Evolutionary conservation across 2,113 vertebrate species (phyloP).

Genomic region (Hemicordylus capensis): DNA sequence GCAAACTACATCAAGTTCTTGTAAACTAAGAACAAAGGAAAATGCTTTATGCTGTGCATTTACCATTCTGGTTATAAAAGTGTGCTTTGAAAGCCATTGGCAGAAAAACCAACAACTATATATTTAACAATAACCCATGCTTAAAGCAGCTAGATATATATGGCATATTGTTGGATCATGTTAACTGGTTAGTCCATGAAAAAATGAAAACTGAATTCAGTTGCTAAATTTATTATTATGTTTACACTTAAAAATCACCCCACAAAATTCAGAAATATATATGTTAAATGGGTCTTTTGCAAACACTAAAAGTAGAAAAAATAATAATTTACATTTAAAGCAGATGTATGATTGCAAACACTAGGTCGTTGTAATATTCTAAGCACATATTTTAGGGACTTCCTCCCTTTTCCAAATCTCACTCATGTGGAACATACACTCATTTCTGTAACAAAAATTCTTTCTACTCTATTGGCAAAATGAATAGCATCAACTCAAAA

Average conservation of each 20-base stretch:
- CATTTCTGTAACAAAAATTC: slow-evolving; percentile 89
- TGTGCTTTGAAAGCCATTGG: slow-evolving; percentile 68
- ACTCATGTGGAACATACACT: slow-evolving; percentile 89
- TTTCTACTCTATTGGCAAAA: slow-evolving; percentile 89
- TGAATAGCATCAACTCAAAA: slow-evolving; percentile 91
- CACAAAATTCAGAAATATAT: slow-evolving; percentile 51
- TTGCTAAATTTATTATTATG: slow-evolving; percentile 47
- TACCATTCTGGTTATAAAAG: slow-evolving; percentile 65
- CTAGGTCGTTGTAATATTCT: slow-evolving; percentile 79
- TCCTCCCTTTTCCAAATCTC: slow-evolving; percentile 87
- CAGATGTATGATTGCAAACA: slow-evolving; percentile 78
- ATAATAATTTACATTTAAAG: slow-evolving; percentile 77
- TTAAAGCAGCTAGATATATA: slow-evolving; percentile 74
- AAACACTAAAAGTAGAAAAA: slow-evolving; percentile 34
- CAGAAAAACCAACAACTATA: slow-evolving; percentile 70
- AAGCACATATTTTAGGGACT: slow-evolving; percentile 87
- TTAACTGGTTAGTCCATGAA: slow-evolving; percentile 60
- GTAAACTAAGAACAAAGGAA: slow-evolving; percentile 73
- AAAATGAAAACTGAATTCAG: slow-evolving; percentile 9
- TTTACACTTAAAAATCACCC: slow-evolving; percentile 53
- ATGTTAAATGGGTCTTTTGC: slow-evolving; percentile 41
- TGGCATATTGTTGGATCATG: slow-evolving; percentile 70
- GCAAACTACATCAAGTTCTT: slow-evolving; percentile 63
- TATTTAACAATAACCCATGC: slow-evolving; percentile 76
- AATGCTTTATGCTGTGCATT: slow-evolving; percentile 55